Evolutionary conservation across 2,888 invertebrate species (phyloP), one percentile per base, ranked within the genome.

Genomic region (Oligia latruncula): DNA sequence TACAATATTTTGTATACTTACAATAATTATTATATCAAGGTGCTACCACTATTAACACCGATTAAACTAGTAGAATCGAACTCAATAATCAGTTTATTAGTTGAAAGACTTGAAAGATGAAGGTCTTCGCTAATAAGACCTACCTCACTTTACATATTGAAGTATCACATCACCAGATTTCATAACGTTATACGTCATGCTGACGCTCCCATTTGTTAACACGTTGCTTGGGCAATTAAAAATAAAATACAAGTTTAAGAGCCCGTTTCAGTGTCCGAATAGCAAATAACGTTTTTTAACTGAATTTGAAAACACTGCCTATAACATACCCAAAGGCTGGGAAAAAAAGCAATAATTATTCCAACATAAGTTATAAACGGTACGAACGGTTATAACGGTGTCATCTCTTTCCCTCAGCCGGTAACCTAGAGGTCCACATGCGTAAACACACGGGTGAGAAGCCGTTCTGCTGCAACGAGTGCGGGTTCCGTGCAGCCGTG

Each of bases 401-500:
- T 11, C 58, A 43, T 17, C 0, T 20, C 2, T 43, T 52, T 15
- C 17, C 62, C 20, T 17, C 85, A 97, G 97, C 94, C 1, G 94
- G 94, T 70, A 96, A 95, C 90, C 90, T 97, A 0, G 90, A 92
- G 5, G 95, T 94, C 20, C 97, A 97, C 91, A 91, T 95, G 90
- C 94, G 95, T 0, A 89, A 88, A 4, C 97, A 97, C 93, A 95
- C 96, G 0, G 96, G 96, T 40, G 94, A 92, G 84, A 95, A 94
- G 88, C 96, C 96, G 40, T 93, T 93, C 91, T 82, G 90, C 67
- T 97, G 97, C 86, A 55, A 81, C 11, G 85, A 89, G 85, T 97
- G 97, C 88, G 88, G 88, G 6, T 96, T 95, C 92, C 92, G 94
- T 58, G 91, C 95, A 3, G 90, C 94, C 78, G 93, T 92, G 74